These are phyloP conservation scores for Tyrophagus putrescentiae DNA, from an alignment of 1,140 invertebrate species.

Conservation along the genomic window DNA sequence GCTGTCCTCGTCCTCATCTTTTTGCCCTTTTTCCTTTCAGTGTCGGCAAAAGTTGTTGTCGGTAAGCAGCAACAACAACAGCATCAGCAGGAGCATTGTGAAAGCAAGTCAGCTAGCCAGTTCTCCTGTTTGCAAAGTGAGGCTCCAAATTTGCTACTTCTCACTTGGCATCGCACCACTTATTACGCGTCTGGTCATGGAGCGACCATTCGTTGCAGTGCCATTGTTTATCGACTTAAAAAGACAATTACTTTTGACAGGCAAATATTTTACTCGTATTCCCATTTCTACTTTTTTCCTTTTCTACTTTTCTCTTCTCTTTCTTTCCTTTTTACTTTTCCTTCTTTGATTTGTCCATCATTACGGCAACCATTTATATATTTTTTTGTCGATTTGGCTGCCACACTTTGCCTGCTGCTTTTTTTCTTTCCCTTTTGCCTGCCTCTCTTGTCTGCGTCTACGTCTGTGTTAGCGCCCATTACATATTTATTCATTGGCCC, in stretches of 20 bases:
- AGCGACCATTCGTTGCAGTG: no score
- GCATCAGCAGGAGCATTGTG: no score
- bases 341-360: neutral
- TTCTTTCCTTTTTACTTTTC: neutral
- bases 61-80: no score
- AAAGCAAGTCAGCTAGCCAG: no score
- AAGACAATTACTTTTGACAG: slow-evolving; percentile 15
- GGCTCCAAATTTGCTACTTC: neutral
- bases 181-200: no score
- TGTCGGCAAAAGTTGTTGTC: no score
- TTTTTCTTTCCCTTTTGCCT: neutral
- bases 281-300: no score
- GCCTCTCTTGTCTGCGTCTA: neutral
- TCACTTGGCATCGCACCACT: neutral
- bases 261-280: slow-evolving; percentile 10
- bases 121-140: no score
- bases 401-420: neutral
- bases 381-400: slow-evolving; percentile 8
- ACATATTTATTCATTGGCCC: slow-evolving; percentile 6
- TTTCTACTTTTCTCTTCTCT: no score
- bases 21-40: no score
- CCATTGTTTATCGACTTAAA: neutral
- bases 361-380: slow-evolving; percentile 1
- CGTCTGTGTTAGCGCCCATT: neutral
- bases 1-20: no score